Evolutionary conservation across 2,888 invertebrate species (phyloP).

Genomic region (Cryptus armator): DNA sequence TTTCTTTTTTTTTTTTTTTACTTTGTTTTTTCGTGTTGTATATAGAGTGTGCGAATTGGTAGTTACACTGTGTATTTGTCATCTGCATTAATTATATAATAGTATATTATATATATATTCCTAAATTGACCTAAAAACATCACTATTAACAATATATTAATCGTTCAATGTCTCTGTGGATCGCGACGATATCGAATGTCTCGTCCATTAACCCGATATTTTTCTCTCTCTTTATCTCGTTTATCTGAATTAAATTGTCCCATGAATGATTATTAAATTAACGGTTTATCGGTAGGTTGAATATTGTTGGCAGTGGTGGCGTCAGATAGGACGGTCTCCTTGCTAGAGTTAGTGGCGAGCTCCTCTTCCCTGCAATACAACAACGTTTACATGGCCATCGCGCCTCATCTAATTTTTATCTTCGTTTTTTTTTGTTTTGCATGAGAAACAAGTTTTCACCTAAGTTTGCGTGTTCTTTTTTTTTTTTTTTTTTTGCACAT

Average conservation of each 20-base stretch:
- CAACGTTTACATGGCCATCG: conserved; percentile 81
- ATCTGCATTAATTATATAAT: conserved; percentile 40
- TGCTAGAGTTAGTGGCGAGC: conserved; percentile 84
- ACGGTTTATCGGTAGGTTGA: conserved; percentile 80
- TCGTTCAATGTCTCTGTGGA: conserved; percentile 26
- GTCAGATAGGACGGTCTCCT: conserved; percentile 84
- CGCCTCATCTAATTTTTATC: conserved; percentile 67
- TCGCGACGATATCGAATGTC: conserved; percentile 24
- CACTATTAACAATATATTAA: conserved; percentile 51
- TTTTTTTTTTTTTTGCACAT: conserved; percentile 21
- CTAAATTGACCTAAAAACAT: conserved; percentile 44
- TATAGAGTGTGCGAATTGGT: conserved; percentile 25
- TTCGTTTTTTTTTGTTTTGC: conserved; percentile 49
- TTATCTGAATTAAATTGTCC: conserved; percentile 29
- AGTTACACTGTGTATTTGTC: conserved; percentile 43
- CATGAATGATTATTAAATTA: conserved; percentile 68
- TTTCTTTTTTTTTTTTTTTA: conserved; percentile 10
- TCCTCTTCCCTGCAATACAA: conserved; percentile 84
- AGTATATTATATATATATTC: conserved; percentile 38
- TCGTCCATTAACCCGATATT: conserved; percentile 20
- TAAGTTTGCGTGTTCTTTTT: conserved; percentile 5
- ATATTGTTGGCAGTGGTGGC: conserved; percentile 83
- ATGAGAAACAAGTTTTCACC: conserved; percentile 24
- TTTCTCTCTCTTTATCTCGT: conserved; percentile 19
- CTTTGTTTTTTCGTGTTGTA: not conserved